Conservation (phyloP, 2,888 invertebrate genomes). For the Volucella inanis region DNA sequence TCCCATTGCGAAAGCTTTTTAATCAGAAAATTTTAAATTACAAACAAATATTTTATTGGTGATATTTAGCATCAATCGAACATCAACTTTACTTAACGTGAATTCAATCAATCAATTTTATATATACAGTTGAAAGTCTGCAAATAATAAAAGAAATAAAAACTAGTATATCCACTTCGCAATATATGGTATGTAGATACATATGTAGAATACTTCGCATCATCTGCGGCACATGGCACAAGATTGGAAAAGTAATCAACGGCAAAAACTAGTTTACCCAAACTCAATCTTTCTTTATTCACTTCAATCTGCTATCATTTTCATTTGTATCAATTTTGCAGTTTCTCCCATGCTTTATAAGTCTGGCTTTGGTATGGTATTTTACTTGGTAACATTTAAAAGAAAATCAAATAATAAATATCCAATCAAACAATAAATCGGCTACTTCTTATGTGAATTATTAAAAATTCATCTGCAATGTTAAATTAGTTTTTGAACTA, state of each 20-base stretch:
- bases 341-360: too few relatives aligned
- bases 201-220: slow-evolving; percentile 16
- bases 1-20: too few relatives aligned
- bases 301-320: slow-evolving; percentile 40
- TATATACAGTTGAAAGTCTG: neutral
- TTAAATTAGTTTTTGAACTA: too few relatives aligned
- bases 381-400: too few relatives aligned
- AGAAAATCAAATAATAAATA: too few relatives aligned
- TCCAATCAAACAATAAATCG: too few relatives aligned
- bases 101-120: slow-evolving; percentile 17
- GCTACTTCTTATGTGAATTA: too few relatives aligned
- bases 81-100: slow-evolving; percentile 28
- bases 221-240: slow-evolving; percentile 43
- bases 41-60: neutral
- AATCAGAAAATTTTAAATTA: neutral
- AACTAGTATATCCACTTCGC: slow-evolving; percentile 40
- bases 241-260: slow-evolving; percentile 36
- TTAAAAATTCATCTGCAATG: too few relatives aligned
- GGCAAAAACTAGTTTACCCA: slow-evolving; percentile 42
- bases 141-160: slow-evolving; percentile 24
- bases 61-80: slow-evolving; percentile 34
- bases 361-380: too few relatives aligned
- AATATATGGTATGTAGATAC: slow-evolving; percentile 13
- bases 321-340: too few relatives aligned
- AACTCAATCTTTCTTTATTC: slow-evolving; percentile 39